A percentile compares a stretch with the other conserved stretches of the same genome.
phyloP scores from a whole-genome alignment of 2,797 vertebrate genomes.

The Prionace glauca region DNA sequence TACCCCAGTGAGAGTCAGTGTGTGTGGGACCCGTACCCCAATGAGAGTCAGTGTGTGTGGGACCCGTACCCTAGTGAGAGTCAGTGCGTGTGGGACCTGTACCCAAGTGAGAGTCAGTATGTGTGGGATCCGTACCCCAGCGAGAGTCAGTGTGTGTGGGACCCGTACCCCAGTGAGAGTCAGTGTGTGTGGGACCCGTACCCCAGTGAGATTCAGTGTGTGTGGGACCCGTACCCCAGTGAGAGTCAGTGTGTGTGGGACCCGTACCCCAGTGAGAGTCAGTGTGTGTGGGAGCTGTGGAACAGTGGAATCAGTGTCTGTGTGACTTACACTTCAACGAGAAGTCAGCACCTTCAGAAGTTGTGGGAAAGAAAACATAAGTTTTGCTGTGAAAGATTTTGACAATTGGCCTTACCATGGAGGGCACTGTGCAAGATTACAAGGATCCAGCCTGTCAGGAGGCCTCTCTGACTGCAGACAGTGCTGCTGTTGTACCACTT shows the following conservation, averaged over 20 bases:
- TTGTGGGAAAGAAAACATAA: neutral
- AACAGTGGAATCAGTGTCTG: neutral
- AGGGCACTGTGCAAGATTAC: slow-evolving; percentile 64
- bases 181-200: neutral
- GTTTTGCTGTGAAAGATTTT: neutral
- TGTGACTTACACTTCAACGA: neutral
- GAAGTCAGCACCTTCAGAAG: neutral
- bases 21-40: too few species aligned
- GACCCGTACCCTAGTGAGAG: too few species aligned
- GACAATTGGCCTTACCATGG: slow-evolving; percentile 59
- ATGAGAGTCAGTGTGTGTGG: too few species aligned
- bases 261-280: neutral
- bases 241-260: slow-evolving; percentile 16
- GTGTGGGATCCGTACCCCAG: too few species aligned
- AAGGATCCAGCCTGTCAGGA: slow-evolving; percentile 51
- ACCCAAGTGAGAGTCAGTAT: too few species aligned
- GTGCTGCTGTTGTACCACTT: slow-evolving; percentile 53
- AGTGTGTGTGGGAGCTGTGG: neutral
- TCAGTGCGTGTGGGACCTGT: too few species aligned
- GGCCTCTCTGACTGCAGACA: slow-evolving; percentile 58
- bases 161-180: too few species aligned
- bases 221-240: too few species aligned
- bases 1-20: neutral
- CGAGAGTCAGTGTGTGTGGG: too few species aligned
- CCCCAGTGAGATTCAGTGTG: neutral